These are phyloP conservation scores for Heterodera schachtii DNA, from an alignment of 1,140 invertebrate genomes.

Conservation along the genomic window DNA sequence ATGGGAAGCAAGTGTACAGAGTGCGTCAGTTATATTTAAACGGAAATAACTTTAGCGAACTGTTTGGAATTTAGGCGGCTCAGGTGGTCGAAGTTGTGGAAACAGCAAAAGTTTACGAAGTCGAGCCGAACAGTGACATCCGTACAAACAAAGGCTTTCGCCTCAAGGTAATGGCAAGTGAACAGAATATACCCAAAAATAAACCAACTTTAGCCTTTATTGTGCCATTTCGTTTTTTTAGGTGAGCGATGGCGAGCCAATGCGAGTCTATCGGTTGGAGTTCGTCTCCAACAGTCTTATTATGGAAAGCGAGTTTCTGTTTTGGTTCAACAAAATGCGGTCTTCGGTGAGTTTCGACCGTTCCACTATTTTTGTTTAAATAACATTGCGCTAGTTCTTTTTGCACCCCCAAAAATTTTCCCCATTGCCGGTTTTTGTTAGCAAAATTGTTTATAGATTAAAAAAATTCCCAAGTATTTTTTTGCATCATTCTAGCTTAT, in stretches of 20 bases:
- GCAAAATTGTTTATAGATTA: too few relatives aligned
- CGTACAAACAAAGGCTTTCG: conserved; percentile 85
- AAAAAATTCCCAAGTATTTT: too few relatives aligned
- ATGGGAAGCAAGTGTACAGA: conserved; percentile 80
- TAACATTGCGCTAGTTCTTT: too few relatives aligned
- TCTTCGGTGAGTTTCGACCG: conserved; percentile 35
- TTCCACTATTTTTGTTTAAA: not conserved
- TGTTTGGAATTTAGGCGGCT: conserved; percentile 8
- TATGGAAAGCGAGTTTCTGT: conserved; percentile 85
- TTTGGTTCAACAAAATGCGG: conserved; percentile 85
- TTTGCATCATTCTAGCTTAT: too few relatives aligned
- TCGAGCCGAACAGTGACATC: conserved; percentile 73
- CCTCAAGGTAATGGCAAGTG: conserved; percentile 68
- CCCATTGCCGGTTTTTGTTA: too few relatives aligned
- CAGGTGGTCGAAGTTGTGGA: conserved; percentile 90
- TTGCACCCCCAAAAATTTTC: too few relatives aligned
- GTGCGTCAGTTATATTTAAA: conserved; percentile 20
- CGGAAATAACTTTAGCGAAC: not conserved
- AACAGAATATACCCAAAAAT: not conserved
- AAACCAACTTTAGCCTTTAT: not conserved
- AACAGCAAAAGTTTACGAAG: conserved; percentile 88
- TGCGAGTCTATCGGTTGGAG: conserved; percentile 88
- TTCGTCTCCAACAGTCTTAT: conserved; percentile 97
- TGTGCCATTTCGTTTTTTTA: conserved; percentile 13
- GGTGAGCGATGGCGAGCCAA: conserved; percentile 68